These are phyloP conservation scores for Pygmarrhopalites habei DNA, from an alignment of 1,140 invertebrate species.

Conservation along the genomic window DNA sequence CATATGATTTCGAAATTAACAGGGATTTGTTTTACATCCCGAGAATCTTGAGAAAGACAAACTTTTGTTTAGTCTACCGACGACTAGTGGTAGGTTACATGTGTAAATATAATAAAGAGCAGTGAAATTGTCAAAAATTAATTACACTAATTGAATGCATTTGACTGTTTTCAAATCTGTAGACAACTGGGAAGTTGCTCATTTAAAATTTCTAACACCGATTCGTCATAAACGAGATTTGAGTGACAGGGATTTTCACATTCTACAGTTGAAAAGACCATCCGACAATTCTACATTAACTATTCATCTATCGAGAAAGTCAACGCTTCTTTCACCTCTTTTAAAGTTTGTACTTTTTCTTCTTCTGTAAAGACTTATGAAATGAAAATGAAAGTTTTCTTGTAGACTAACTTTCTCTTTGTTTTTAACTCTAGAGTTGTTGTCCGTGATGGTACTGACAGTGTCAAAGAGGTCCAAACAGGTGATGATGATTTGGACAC, in stretches of 20 bases:
- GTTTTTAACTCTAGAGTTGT: not conserved
- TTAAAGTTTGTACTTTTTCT: too few species aligned
- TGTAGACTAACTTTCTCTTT: not conserved
- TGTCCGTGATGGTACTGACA: not conserved
- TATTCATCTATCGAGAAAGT: constrained; percentile 9
- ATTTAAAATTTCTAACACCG: not conserved
- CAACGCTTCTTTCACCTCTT: not conserved
- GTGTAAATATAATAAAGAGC: too few species aligned
- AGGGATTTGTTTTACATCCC: too few species aligned
- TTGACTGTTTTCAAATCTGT: not conserved
- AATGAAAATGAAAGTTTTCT: not conserved
- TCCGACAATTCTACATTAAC: not conserved
- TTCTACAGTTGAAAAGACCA: constrained; percentile 1
- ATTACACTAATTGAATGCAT: not conserved
- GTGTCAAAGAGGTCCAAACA: not conserved
- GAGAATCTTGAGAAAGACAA: not conserved
- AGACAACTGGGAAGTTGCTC: not conserved
- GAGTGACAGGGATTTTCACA: constrained; percentile 10
- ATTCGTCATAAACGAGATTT: not conserved
- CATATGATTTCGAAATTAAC: too few species aligned
- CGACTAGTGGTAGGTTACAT: not conserved
- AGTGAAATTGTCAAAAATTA: not conserved
- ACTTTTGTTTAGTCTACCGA: not conserved
- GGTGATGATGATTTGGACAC: not conserved
- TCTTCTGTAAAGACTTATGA: too few species aligned